Base-by-base conservation (phyloP, 2,888 invertebrate genomes). In the Drosophila bunnanda region DNA sequence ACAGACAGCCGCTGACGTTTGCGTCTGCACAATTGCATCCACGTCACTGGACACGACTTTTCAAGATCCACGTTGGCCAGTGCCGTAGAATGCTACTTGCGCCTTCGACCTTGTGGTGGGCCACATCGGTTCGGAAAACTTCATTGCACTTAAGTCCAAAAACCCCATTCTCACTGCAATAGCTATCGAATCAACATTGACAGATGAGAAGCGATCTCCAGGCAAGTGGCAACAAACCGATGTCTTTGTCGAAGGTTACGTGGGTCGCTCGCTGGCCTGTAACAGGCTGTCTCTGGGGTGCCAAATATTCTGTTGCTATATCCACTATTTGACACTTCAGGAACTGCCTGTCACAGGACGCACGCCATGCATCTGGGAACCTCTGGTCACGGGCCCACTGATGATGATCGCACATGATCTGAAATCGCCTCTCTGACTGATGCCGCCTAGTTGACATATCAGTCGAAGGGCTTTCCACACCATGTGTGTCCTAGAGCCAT, bases 271-370 rank as follows among this genome's bases (percentile, higher is more conserved):
- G 59, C 48, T 38, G 15, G 34, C 60, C 66, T 48, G 52, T 77
- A 58, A 77, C 70, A 50, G 61, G 61, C 78, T 64, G 79, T 75
- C 68, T 50, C 80, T 69, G 68, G 67, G 58, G 77, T 79, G 80
- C 77, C 79, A 79, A 80, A 79, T 77, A 80, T 59, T 50, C 60
- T 50, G 20, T 56, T 44, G 15, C 4, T 25, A 55, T 67, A 52
- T 67, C 30, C 56, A 78, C 71, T 77, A 78, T 78, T 79, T 75
- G 78, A 69, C 77, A 69, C 65, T 67, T 65, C 80, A 78, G 75
- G 53, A 80, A 77, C 77, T 64, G 75, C 79, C 71, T 54, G 67
- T 78, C 66, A 75, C 50, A 32, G 60, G 46, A 28, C 6, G 46
- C 46, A 28, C 6, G 46, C 46, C 28, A 28, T 28, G n/a, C 17